Base-by-base conservation (phyloP, 2,888 invertebrate genomes). In the Idaea dimidiata region DNA sequence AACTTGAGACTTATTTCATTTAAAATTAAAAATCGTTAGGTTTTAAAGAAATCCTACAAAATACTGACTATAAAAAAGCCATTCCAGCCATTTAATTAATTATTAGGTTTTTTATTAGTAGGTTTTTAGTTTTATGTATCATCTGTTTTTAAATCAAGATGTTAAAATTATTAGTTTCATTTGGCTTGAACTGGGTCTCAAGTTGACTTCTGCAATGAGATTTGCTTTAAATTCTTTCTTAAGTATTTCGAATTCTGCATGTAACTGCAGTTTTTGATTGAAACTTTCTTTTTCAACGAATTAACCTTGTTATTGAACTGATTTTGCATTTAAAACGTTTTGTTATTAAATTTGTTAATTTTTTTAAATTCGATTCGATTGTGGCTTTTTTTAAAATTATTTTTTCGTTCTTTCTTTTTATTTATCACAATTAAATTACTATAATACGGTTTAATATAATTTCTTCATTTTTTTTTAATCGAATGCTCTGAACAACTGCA, bases 221-320 rank as follows among this genome's bases (percentile, higher is more conserved):
- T 14, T 43, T 77, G 74, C 71, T 69, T 33, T 43, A 68, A 74
- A 76, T 75, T 74, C 73, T 74, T 78, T 79, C 72, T 71, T 66
- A 68, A 67, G n/a, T n/a, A n/a, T n/a, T 74, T 77, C 72, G 73
- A 74, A 74, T 78, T 81, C 79, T 79, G 81, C 80, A 79, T 81
- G 72, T 71, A 66, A 72, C 74, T 74, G 74, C 72, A 75, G 70
- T 69, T 71, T 74, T 70, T 75, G 63, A 64, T 65, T 60, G 67
- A 64, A 71, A 69, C 72, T 60, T 68, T 65, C 69, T 73, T 69
- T 68, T 64, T 69, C 62, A 74, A 76, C 66, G 56, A 59, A 60
- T 59, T 64, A 43, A 67, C 68, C 61, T 58, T 67, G 65, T 69
- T 65, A 62, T 65, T 56, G 17, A 18, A 57, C 16, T 57, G 58